Percentiles rank a stretch among this genome's conserved stretches.
Conservation (phyloP, 2,113 vertebrate genomes). For the Prinia subflava region DNA sequence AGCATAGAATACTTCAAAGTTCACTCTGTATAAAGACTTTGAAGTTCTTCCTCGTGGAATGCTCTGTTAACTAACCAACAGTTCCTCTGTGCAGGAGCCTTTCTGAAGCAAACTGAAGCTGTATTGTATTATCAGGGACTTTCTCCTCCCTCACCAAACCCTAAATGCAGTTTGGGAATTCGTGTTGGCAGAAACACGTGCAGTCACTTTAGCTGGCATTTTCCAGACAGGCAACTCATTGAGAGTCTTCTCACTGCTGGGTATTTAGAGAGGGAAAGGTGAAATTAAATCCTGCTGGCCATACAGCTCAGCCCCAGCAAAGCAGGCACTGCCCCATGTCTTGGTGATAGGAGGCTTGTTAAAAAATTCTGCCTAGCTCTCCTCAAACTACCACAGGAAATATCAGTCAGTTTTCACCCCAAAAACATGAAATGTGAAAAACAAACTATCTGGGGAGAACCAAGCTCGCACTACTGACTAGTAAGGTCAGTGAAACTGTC, state of each 20-base stretch:
- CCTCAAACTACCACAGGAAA: background rate
- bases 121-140: background rate
- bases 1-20: background rate
- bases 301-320: background rate
- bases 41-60: background rate
- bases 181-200: rapidly evolving
- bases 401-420: background rate
- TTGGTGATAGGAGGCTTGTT: background rate
- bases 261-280: background rate
- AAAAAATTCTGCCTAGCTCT: background rate
- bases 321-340: background rate
- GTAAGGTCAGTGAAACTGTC: background rate
- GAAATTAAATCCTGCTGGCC: background rate
- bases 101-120: background rate
- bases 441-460: background rate
- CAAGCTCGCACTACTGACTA: background rate
- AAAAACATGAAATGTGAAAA: background rate
- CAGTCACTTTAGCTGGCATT: background rate
- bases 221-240: background rate
- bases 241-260: background rate
- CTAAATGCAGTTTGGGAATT: background rate
- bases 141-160: background rate
- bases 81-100: background rate
- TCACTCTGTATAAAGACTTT: background rate
- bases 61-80: rapidly evolving